These are phyloP conservation scores for Malurus elegans DNA, from an alignment of 2,113 vertebrate species.

Conservation along the genomic window DNA sequence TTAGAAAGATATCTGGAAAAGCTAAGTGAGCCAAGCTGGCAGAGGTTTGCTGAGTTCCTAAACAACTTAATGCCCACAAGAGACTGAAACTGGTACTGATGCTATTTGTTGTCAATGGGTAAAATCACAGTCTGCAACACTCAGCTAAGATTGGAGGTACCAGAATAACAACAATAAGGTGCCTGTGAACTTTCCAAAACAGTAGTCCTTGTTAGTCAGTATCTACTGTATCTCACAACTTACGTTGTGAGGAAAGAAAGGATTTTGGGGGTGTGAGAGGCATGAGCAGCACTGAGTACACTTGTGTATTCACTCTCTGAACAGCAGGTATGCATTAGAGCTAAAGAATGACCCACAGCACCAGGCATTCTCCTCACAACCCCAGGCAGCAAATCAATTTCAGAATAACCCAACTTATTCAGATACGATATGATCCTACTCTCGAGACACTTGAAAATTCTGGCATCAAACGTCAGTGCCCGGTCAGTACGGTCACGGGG, in stretches of 20 bases:
- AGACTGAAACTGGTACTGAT: not conserved
- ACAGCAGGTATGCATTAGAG: not conserved
- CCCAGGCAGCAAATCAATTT: not conserved
- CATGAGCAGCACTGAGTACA: not conserved
- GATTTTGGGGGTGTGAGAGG: not conserved
- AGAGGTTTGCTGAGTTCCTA: not conserved
- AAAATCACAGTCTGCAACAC: not conserved
- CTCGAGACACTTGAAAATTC: not conserved
- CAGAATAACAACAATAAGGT: not conserved
- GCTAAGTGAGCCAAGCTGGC: not conserved
- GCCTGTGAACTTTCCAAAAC: not conserved
- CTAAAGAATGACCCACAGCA: not conserved
- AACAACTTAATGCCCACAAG: not conserved
- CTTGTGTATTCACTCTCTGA: not conserved
- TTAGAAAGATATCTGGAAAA: not conserved
- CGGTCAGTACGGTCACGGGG: rapidly evolving
- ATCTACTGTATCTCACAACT: not conserved
- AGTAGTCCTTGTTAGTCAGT: not conserved
- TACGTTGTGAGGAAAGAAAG: no score
- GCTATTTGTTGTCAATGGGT: not conserved
- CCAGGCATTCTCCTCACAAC: not conserved
- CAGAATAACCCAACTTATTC: not conserved
- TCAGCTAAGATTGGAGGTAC: not conserved
- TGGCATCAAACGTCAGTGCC: not conserved
- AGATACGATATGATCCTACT: not conserved